Evolutionary conservation across 2,797 vertebrate genomes (phyloP), one percentile per base, ranked within the genome.

Genomic region (Hypotaenidia okinawae): DNA sequence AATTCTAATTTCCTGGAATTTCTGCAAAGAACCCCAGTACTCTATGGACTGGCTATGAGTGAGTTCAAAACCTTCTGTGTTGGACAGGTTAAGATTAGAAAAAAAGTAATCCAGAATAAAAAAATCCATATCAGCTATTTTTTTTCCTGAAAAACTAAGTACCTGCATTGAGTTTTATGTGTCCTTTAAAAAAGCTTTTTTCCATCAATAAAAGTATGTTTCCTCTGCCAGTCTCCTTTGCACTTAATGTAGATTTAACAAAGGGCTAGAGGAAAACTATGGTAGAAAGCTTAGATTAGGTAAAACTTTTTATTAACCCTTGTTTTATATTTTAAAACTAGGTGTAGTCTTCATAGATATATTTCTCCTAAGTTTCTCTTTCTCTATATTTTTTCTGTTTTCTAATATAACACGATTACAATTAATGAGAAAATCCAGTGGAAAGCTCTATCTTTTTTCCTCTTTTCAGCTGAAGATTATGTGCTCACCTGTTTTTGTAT

Each of bases 101-200:
- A 41, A 72, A 72, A 21, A 47, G 21, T 21, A 47, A 47, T 14
- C 13, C 3, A 39, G 6, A 8, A 35, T 24, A 91, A 41, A 49
- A 41, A 51, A 21, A 28, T 8, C 4, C 3, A 39, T 5, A 16
- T 39, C 5, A 58, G 5, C 4, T 47, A 2, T 16, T 51, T 54
- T 39, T 88, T 73, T 28, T 6, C n/a, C 22, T 33, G 30, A 79
- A 90, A 52, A 24, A 73, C 32, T 72, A 35, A 10, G 33, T 39
- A 72, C 13, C 16, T 41, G 3, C 3, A 62, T 0, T 2, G 64
- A 57, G 5, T 51, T 75, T 57, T 54, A 22, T 27, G 39, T n/a
- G n/a, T 41, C 3, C 13, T 4, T 10, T 17, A 1, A 1, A n/a
- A 61, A 76, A 66, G 1, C 3, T 23, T 23, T 47, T 76, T 3